Percentiles rank a stretch among this genome's conserved stretches.
Evolutionary conservation across 2,113 vertebrate genomes (phyloP).

Genomic region (Sapayoa aenigma): DNA sequence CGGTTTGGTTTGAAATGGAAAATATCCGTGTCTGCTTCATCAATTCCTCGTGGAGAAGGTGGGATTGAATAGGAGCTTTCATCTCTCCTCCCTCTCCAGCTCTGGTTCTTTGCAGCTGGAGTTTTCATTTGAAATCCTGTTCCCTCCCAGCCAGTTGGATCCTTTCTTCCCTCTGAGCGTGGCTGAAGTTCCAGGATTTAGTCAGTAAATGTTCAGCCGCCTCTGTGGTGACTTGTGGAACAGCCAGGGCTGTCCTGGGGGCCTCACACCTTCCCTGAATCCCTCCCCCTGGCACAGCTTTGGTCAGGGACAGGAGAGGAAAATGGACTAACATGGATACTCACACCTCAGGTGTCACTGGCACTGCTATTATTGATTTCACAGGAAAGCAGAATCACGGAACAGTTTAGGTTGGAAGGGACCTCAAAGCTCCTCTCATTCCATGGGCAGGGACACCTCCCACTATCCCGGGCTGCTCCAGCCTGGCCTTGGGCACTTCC

Average conservation of each 20-base stretch:
- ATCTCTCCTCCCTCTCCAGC: background rate
- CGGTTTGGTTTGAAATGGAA: background rate
- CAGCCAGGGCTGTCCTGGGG: background rate
- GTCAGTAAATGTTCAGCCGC: background rate
- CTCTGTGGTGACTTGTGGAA: background rate
- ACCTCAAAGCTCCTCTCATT: background rate
- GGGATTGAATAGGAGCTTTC: background rate
- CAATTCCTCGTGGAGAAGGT: background rate
- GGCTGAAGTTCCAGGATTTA: background rate
- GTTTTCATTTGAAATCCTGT: background rate
- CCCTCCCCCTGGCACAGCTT: background rate
- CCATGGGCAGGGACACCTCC: background rate
- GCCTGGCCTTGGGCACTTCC: background rate
- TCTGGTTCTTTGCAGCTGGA: background rate
- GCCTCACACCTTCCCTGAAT: background rate
- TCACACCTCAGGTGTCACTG: too few species aligned
- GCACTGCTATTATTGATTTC: background rate
- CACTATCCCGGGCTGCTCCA: background rate
- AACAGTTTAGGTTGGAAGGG: background rate
- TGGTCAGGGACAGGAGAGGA: rapidly evolving
- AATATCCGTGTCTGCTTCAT: background rate
- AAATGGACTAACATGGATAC: too few species aligned
- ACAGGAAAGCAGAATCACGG: too few species aligned
- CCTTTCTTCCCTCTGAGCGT: background rate
- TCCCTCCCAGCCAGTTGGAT: background rate